Conservation (phyloP, 2,113 vertebrate species). For the Columbina picui region DNA sequence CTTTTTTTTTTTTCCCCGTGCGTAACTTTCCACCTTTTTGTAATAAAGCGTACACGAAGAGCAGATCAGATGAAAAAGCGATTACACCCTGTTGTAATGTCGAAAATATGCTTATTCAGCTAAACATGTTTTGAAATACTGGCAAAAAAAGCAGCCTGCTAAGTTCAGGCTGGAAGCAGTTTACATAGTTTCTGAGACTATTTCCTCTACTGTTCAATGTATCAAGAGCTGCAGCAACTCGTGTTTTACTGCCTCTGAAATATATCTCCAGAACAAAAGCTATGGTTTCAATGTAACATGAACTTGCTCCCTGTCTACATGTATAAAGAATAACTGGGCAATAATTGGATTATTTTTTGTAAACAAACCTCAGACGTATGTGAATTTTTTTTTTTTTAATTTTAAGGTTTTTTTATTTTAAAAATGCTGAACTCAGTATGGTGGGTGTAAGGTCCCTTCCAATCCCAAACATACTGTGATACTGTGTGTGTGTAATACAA, state of each 20-base stretch:
- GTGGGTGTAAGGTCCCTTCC: background rate
- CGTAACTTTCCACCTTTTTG: background rate
- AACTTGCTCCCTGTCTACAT: background rate
- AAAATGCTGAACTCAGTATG: background rate
- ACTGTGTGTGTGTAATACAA: too few species aligned
- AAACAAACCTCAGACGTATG: background rate
- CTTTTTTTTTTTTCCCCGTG: background rate
- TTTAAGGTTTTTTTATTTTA: background rate
- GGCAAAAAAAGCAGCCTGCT: background rate
- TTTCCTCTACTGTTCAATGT: conserved; percentile 3
- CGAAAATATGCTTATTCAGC: conserved; percentile 20
- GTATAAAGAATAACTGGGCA: background rate
- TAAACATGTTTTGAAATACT: conserved; percentile 14
- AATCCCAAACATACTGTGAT: too few species aligned
- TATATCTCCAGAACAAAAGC: background rate
- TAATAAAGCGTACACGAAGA: background rate
- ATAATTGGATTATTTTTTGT: background rate
- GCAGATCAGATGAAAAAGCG: conserved; percentile 5
- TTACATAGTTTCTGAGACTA: conserved; percentile 3
- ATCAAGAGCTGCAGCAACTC: background rate
- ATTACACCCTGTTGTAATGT: background rate
- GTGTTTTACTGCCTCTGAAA: background rate
- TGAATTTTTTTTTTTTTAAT: background rate
- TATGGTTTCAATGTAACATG: background rate
- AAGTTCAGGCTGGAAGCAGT: conserved; percentile 4